Evolutionary conservation across 2,888 invertebrate genomes (phyloP).

Genomic region (Leptopterna dolabrata): DNA sequence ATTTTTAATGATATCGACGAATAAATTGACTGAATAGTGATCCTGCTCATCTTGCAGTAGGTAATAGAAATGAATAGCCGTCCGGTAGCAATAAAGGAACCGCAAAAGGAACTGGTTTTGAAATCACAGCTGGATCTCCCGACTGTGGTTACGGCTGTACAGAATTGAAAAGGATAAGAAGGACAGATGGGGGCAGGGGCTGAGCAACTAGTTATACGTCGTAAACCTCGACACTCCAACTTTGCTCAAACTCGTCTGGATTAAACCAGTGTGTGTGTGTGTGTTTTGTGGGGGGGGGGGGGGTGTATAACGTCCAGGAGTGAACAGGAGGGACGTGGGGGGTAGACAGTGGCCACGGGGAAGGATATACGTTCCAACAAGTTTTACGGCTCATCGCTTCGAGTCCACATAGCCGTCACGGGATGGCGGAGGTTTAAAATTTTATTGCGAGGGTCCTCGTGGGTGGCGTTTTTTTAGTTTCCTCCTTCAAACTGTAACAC

Average conservation of each 20-base stretch:
- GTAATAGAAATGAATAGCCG: no score
- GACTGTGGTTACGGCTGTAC: neutral
- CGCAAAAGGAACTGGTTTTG: neutral
- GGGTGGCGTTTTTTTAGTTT: neutral
- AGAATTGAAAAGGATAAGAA: neutral
- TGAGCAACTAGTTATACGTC: constrained; percentile 4
- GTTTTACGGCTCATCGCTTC: constrained; percentile 15
- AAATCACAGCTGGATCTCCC: neutral
- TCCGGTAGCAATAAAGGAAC: no score
- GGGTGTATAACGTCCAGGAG: no score
- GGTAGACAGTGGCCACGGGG: neutral
- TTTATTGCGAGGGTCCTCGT: neutral
- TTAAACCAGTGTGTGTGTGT: neutral
- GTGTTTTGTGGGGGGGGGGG: no score
- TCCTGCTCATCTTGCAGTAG: no score
- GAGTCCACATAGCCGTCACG: neutral
- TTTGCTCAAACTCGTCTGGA: neutral
- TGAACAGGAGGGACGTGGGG: neutral
- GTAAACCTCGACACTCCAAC: neutral
- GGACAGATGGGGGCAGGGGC: neutral
- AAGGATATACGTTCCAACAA: constrained; percentile 10
- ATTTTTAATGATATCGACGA: no score
- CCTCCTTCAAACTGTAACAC: neutral
- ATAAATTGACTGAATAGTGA: no score
- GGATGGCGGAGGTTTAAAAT: neutral